Percentiles rank a stretch among this genome's conserved stretches.
Conservation (phyloP, 1,140 invertebrate species). For the Lerema accius region DNA sequence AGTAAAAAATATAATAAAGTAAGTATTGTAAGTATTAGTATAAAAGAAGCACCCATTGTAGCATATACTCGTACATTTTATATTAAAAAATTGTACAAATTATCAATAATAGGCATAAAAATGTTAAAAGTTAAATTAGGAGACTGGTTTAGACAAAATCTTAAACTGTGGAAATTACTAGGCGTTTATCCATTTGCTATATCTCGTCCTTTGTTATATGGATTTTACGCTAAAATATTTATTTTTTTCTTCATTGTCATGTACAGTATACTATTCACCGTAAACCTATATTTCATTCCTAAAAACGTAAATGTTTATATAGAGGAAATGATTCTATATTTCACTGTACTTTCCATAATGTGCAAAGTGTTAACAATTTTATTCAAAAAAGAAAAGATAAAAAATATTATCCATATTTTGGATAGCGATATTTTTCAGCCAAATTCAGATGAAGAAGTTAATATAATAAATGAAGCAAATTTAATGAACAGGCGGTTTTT, state of each 20-base stretch:
- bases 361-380: constrained; percentile 60
- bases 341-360: constrained; percentile 47
- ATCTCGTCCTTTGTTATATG: constrained; percentile 37
- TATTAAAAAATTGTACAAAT: too few species aligned
- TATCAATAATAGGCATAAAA: not conserved
- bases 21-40: too few species aligned
- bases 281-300: constrained; percentile 59
- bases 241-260: constrained; percentile 45
- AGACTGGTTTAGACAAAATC: constrained; percentile 54
- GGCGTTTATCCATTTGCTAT: constrained; percentile 47
- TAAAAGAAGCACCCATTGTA: too few species aligned
- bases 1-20: too few species aligned
- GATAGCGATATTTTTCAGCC: constrained; percentile 62
- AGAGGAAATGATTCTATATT: constrained; percentile 62
- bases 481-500: constrained; percentile 48
- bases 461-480: constrained; percentile 51
- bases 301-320: constrained; percentile 52
- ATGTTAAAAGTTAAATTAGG: constrained; percentile 37
- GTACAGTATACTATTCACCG: constrained; percentile 40
- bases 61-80: too few species aligned
- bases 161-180: constrained; percentile 53
- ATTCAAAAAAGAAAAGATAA: constrained; percentile 47
- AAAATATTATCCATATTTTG: constrained; percentile 47
- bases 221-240: constrained; percentile 48
- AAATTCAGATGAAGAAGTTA: constrained; percentile 41